Conservation (phyloP, 1,140 invertebrate genomes). For the Bombyx mori region ASM3026992v2 NC_085117.1:17596001-17596500, state of each 20-base stretch:
- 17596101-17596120: no score
- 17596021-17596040: neutral
- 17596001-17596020: slow-evolving; percentile 7
- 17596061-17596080: no score
- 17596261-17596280: slow-evolving; percentile 17
- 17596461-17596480: no score
- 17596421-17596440: neutral
- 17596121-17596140: no score
- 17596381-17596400: neutral
- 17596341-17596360: slow-evolving; percentile 9
- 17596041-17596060: no score
- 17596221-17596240: slow-evolving; percentile 19
- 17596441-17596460: neutral
- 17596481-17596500: no score
- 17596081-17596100: no score
- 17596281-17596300: slow-evolving; percentile 21
- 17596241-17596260: slow-evolving; percentile 26
- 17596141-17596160: neutral
- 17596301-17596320: neutral
- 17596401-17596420: neutral
- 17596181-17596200: neutral
- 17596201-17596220: neutral
- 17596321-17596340: slow-evolving; percentile 10
- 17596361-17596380: slow-evolving; percentile 10
- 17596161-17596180: slow-evolving; percentile 5